Base-by-base conservation (phyloP, 2,113 vertebrate genomes). In the Pluvialis apricaria region DNA sequence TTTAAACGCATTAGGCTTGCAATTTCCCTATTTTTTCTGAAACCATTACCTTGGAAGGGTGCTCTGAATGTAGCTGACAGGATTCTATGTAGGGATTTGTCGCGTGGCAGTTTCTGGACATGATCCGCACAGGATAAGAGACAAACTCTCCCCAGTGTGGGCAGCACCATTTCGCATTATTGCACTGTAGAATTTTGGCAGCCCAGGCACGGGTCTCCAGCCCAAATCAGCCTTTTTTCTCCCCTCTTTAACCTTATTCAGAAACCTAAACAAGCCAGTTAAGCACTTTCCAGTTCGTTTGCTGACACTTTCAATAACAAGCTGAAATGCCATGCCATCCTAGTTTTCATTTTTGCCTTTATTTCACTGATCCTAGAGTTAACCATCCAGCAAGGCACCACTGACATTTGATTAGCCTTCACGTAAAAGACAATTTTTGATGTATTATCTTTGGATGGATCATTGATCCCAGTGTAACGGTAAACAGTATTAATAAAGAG, bases 351-450 rank as follows among this genome's bases (percentile, higher is more conserved):
- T 77, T 90, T 80, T 58, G 19, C 7, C 8, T 80, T 49, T 92
- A 29, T 70, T 90, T 80, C 51, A 15, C 14, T 52, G 28, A 60
- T 2, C 3, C 11, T 70, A 24, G 49, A 88, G 25, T 69, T 81
- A 86, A 45, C 5, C 4, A n/a, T 14, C 7, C 2, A 1, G 16
- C 2, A 49, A 54, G 28, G 58, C 2, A 40, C 2, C 8, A 17
- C 32, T 80, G 21, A 15, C 6, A 36, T 55, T 47, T 65, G 4
- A 60, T 57, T 72, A 34, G 14, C 5, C 83, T 76, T 86, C 3
- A 4, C 16, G 22, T 61, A 82, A 75, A 73, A 62, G 51, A 34
- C 6, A 58, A 47, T 40, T 83, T 91, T 82, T 82, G 1, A 32
- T 26, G 15, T 15, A 25, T 2, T 38, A 8, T n/a, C 9, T 58